A percentile compares a stretch with the other conserved stretches of the same genome.
These are phyloP conservation scores for Numida meleagris DNA, from an alignment of 2,113 vertebrate genomes.

Conservation along the genomic window DNA sequence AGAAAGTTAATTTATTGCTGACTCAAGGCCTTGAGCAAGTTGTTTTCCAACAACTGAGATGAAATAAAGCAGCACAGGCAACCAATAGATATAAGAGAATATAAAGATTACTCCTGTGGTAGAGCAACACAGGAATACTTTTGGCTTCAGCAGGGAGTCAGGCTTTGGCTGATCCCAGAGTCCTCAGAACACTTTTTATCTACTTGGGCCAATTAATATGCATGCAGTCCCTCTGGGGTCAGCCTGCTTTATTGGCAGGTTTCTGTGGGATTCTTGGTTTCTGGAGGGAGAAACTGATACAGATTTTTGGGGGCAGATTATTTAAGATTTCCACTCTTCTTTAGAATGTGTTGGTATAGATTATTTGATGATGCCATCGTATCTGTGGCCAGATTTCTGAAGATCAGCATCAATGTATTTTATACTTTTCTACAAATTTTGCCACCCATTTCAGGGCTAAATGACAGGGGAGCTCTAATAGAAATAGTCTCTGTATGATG, in stretches of 20 bases:
- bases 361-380: neutral
- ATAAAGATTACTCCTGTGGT: neutral
- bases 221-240: neutral
- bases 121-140: conserved; percentile 25
- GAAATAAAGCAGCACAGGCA: conserved; percentile 10
- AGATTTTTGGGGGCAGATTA: neutral
- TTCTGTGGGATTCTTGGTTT: neutral
- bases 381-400: neutral
- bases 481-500: neutral
- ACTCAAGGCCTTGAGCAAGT: conserved; percentile 10
- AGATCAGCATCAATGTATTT: neutral
- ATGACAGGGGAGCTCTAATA: neutral
- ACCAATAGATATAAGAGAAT: conserved; percentile 9
- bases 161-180: conserved; percentile 5
- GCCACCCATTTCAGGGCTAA: neutral
- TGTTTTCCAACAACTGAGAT: conserved; percentile 38
- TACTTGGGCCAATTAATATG: neutral
- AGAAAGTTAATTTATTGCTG: conserved; percentile 35
- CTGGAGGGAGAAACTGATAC: neutral
- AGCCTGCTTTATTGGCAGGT: neutral
- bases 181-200: conserved; percentile 1
- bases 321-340: neutral
- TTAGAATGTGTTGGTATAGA: neutral
- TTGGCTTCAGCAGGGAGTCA: neutral
- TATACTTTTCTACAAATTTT: neutral